Conservation (phyloP, 2,888 invertebrate genomes). For the Lochmaea crataegi region DNA sequence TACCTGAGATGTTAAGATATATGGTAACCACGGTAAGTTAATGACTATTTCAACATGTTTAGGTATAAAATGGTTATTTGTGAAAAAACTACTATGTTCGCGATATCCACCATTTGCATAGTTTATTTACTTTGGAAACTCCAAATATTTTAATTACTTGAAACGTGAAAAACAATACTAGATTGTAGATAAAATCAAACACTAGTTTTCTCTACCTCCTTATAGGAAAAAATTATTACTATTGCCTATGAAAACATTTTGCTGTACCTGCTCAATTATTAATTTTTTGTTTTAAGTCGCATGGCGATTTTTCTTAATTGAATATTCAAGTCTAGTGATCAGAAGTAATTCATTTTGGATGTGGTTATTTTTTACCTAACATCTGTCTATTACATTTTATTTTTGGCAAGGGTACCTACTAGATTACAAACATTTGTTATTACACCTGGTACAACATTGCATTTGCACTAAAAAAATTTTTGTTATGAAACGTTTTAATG, state of each 20-base stretch:
- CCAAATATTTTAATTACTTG: conserved; percentile 21
- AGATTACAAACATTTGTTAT: neutral
- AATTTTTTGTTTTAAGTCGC: neutral
- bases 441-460: neutral
- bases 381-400: neutral
- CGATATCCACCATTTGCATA: conserved; percentile 18
- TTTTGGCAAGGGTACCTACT: neutral
- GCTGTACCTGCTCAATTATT: neutral
- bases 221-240: neutral
- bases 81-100: neutral
- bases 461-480: neutral
- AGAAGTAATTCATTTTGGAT: neutral
- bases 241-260: neutral
- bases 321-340: neutral
- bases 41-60: conserved; percentile 2
- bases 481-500: neutral
- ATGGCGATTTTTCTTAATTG: neutral
- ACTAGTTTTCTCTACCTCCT: neutral
- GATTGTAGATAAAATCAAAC: conserved; percentile 15
- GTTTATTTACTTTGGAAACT: conserved; percentile 23
- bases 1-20: conserved; percentile 10
- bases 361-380: too few species aligned
- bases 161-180: conserved; percentile 25
- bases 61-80: neutral
- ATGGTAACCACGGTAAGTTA: conserved; percentile 24